These are phyloP conservation scores for Phalacrocorax brasilianus DNA, from an alignment of 2,113 vertebrate species.

Conservation along the genomic window DNA sequence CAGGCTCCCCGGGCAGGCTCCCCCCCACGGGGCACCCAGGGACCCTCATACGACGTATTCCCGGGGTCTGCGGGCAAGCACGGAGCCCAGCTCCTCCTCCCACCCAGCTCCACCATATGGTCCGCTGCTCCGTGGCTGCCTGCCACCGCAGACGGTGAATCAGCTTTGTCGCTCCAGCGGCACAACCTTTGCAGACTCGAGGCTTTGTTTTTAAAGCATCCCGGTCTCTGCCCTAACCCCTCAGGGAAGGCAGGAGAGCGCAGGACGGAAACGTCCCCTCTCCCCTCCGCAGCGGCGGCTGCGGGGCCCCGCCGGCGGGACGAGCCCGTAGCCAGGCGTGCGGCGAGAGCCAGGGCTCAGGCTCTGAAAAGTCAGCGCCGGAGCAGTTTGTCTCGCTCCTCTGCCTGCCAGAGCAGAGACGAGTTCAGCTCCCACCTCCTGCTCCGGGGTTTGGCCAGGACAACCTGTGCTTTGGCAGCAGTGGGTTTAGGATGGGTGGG, in stretches of 20 bases:
- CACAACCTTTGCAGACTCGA: background rate
- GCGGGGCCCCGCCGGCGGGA: accelerated
- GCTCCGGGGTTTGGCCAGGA: background rate
- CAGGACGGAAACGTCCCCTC: background rate
- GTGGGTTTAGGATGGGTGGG: accelerated
- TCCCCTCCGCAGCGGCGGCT: background rate
- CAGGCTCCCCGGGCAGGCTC: background rate
- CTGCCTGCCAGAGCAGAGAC: background rate
- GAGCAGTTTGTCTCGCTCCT: background rate
- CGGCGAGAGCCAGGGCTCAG: background rate
- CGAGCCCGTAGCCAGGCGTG: background rate
- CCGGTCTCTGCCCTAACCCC: accelerated
- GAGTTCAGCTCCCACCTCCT: background rate
- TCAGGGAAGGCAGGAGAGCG: background rate
- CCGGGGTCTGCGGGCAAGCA: background rate
- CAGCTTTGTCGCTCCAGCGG: background rate
- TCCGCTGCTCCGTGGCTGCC: background rate
- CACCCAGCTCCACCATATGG: background rate
- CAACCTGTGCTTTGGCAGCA: background rate
- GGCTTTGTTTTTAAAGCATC: background rate
- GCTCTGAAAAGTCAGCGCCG: accelerated
- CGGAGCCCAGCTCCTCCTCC: background rate
- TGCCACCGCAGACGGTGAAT: background rate
- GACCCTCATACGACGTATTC: background rate
- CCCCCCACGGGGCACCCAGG: accelerated